Base-by-base conservation (phyloP, 2,888 invertebrate species). In the Priocnemis perturbator region DNA sequence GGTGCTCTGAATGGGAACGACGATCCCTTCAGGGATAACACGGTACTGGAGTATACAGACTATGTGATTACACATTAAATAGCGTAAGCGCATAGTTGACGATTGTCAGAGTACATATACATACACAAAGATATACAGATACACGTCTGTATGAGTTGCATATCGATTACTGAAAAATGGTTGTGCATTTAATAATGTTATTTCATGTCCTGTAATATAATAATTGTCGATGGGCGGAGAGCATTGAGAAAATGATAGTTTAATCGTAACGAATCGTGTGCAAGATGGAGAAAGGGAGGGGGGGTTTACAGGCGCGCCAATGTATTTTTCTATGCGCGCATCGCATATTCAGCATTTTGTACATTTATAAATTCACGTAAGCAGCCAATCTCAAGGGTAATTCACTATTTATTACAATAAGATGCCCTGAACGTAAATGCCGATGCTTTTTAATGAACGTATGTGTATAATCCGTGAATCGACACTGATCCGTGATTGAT, bases 331-430 rank as follows among this genome's bases (percentile, higher is more conserved):
- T 20, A 21, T 53, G 21, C 19, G 59, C 47, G 59, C 44, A 59
- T n/a, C 19, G 30, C 15, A 45, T 63, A 57, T 62, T 19, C 20
- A 48, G 64, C 47, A 60, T 71, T 76, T 77, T 69, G 60, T 71
- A 76, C 64, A 66, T 76, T 74, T 76, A 66, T 76, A 71, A 69
- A 71, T 65, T 60, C 65, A 3, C 56, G 60, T 1, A n/a, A 64
- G 30, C 23, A 19, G 5, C 11, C 20, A 1, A 23, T 53, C 55
- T 52, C 57, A 44, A 62, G 52, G 60, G 23, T 37, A 58, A 19
- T 64, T 61, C 48, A 44, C 71, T 69, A 64, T 76, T 68, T 73
- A 73, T 71, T 71, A 71, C 48, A 5, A 26, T 5, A 30, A 47
- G 19, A 17, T 55, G 64, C 64, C 47, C 30, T 44, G 21, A 23